phyloP scores from a whole-genome alignment of 2,113 vertebrate genomes.

The Sebastes fasciatus region DNA sequence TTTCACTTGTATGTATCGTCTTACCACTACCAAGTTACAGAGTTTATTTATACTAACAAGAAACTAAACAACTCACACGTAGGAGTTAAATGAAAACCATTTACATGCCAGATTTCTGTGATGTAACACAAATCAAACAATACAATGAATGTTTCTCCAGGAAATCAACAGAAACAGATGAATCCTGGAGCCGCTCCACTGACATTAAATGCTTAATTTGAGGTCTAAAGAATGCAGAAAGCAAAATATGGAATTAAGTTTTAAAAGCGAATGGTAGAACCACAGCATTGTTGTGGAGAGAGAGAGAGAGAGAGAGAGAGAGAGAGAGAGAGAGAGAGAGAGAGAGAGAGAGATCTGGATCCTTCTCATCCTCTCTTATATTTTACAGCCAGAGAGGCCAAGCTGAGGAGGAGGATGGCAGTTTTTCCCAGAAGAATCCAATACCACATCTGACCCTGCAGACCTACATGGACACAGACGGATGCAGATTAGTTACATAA shows the following conservation, averaged over 20 bases:
- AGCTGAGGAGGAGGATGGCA: conserved; percentile 38
- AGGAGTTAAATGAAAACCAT: too few species aligned
- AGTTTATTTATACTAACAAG: too few species aligned
- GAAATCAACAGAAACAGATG: too few species aligned
- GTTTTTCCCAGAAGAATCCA: conserved; percentile 62
- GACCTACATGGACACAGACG: conserved; percentile 33
- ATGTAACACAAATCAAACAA: too few species aligned
- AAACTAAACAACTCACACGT: too few species aligned
- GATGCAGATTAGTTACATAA: not conserved
- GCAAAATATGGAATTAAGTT: accelerated
- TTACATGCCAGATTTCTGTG: too few species aligned
- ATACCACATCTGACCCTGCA: conserved; percentile 54
- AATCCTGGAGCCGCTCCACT: too few species aligned
- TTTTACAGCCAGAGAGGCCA: conserved; percentile 16
- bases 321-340: not conserved
- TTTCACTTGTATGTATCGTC: too few species aligned
- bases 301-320: not conserved
- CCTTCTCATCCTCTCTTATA: conserved; percentile 8
- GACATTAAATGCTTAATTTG: not conserved
- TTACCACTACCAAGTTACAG: too few species aligned
- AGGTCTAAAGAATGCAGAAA: not conserved
- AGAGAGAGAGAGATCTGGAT: not conserved
- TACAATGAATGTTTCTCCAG: too few species aligned
- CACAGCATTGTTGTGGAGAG: not conserved
- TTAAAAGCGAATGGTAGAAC: not conserved